Conservation (phyloP, 2,113 vertebrate species). For the Salminus brasiliensis region DNA sequence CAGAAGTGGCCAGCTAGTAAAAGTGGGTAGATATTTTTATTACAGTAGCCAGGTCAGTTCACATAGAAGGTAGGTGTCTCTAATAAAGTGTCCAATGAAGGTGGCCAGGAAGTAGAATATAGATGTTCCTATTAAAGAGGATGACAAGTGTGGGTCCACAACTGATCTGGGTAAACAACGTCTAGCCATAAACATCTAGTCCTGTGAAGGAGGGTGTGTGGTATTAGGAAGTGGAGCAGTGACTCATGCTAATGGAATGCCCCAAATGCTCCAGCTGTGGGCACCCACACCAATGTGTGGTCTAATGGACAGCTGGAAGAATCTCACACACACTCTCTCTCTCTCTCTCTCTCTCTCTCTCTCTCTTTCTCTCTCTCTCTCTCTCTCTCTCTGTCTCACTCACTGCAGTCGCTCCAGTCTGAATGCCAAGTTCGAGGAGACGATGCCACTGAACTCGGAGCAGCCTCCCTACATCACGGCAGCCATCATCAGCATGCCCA, state of each 20-base stretch:
- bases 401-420: slow-evolving; percentile 88
- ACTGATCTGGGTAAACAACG: neutral
- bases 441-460: slow-evolving; percentile 90
- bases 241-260: slow-evolving; percentile 68
- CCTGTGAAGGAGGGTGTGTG: slow-evolving; percentile 17
- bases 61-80: too few relatives aligned
- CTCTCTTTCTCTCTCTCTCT: slow-evolving; percentile 16
- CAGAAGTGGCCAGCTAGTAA: neutral
- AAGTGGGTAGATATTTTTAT: too few relatives aligned
- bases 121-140: neutral
- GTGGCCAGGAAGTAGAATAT: neutral
- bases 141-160: neutral
- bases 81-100: too few relatives aligned
- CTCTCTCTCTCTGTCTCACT: slow-evolving; percentile 26
- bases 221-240: slow-evolving; percentile 29
- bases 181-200: neutral
- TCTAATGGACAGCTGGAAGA: slow-evolving; percentile 55
- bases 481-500: slow-evolving; percentile 89
- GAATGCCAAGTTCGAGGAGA: slow-evolving; percentile 93
- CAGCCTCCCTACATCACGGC: slow-evolving; percentile 87
- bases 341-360: slow-evolving; percentile 23
- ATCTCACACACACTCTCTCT: slow-evolving; percentile 17
- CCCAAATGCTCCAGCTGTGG: slow-evolving; percentile 64
- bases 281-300: slow-evolving; percentile 45
- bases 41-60: too few relatives aligned